Conservation (phyloP, 1,140 invertebrate genomes). For the Stegodyphus mimosarum region DNA sequence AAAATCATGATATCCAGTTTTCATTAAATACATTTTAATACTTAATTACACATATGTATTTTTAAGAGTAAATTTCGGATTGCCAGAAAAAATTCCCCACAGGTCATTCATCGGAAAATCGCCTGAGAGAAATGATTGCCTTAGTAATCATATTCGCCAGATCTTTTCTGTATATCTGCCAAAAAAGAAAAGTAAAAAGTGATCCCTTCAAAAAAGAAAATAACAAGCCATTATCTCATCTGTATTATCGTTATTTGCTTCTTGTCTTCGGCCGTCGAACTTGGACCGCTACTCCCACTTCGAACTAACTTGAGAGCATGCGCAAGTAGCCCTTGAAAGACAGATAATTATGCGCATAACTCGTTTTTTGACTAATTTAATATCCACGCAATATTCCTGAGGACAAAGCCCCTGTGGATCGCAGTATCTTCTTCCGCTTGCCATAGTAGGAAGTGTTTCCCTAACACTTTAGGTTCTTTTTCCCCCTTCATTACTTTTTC, state of each 20-base stretch:
- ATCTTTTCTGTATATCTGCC: too few relatives aligned
- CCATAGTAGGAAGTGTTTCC: background rate
- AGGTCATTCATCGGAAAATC: too few relatives aligned
- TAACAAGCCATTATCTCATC: conserved; percentile 36
- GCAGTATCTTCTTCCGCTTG: conserved; percentile 19
- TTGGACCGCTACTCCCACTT: conserved; percentile 36
- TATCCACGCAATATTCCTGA: conserved; percentile 22
- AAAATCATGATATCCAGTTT: too few relatives aligned
- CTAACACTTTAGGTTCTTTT: too few relatives aligned
- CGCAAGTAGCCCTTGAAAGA: background rate
- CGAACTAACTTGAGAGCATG: conserved; percentile 17
- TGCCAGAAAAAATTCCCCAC: too few relatives aligned
- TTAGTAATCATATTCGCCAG: too few relatives aligned
- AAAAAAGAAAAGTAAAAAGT: too few relatives aligned
- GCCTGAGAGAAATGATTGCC: too few relatives aligned
- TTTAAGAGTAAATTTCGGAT: too few relatives aligned
- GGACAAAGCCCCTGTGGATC: conserved; percentile 24
- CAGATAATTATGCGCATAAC: conserved; percentile 10
- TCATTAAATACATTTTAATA: too few relatives aligned
- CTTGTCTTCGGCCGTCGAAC: conserved; percentile 38
- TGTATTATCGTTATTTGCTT: conserved; percentile 41
- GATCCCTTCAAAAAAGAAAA: conserved; percentile 7
- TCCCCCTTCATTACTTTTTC: too few relatives aligned
- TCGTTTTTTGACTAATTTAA: background rate
- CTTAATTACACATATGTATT: too few relatives aligned